A percentile compares a stretch with the other conserved stretches of the same genome.
These are phyloP conservation scores for Coelopa frigida DNA, from an alignment of 1,140 invertebrate species.

Conservation along the genomic window DNA sequence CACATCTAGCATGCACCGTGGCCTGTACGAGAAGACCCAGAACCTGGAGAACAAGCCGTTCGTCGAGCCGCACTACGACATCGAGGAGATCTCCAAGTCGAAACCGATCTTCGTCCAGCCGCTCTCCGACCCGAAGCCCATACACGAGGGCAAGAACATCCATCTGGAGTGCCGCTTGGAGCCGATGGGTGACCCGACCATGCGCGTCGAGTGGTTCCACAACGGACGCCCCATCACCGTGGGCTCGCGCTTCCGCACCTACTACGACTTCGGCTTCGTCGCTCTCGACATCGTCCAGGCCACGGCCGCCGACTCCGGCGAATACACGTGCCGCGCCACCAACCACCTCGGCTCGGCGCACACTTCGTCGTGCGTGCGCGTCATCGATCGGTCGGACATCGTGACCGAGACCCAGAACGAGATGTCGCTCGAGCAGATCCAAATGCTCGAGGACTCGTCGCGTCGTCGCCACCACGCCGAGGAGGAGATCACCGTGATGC, in stretches of 20 bases:
- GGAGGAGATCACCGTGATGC: slow-evolving; percentile 71
- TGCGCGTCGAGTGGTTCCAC: slow-evolving; percentile 92
- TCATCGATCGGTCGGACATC: slow-evolving; percentile 75
- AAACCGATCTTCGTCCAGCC: slow-evolving; percentile 86
- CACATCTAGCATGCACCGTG: slow-evolving; percentile 78
- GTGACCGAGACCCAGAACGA: slow-evolving; percentile 93
- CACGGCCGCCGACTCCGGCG: slow-evolving; percentile 82
- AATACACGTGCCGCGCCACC: slow-evolving; percentile 85
- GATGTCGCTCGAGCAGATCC: slow-evolving; percentile 88
- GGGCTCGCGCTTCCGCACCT: slow-evolving; percentile 87
- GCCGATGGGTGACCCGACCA: slow-evolving; percentile 91
- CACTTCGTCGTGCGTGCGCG: slow-evolving; percentile 81
- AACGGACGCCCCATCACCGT: slow-evolving; percentile 83
- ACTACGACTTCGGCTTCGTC: slow-evolving; percentile 90
- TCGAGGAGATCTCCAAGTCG: slow-evolving; percentile 89
- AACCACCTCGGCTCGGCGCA: slow-evolving; percentile 89
- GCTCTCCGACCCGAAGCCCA: slow-evolving; percentile 69
- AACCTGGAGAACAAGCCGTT: slow-evolving; percentile 79
- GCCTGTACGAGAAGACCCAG: slow-evolving; percentile 78
- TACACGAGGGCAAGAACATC: slow-evolving; percentile 84
- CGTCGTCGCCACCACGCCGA: slow-evolving; percentile 60
- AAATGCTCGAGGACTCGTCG: slow-evolving; percentile 84
- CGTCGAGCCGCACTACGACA: slow-evolving; percentile 78
- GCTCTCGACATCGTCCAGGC: slow-evolving; percentile 84
- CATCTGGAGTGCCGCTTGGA: slow-evolving; percentile 85